Base-by-base conservation (phyloP, 2,113 vertebrate species). In the Clarias batrachus region DNA sequence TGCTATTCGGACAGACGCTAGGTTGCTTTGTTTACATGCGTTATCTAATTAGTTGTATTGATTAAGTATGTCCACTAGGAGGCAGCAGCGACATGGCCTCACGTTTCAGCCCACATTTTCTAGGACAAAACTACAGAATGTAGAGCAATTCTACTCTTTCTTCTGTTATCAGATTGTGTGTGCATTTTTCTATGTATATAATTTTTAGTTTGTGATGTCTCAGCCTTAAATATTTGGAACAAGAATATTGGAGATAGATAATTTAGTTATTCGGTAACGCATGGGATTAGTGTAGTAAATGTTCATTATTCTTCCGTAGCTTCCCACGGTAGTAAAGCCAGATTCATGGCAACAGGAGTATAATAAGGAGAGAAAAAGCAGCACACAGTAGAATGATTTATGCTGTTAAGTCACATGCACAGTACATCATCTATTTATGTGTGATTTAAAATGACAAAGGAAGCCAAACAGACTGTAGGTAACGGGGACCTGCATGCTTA, bases 31-130 rank as follows among this genome's bases (percentile, higher is more conserved):
- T 82, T 41, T 65, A 23, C 37, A 37, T 7, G 16, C 12, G 14
- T 82, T 62, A 52, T 13, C 14, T 66, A 7, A 56, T 60, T 77
- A 19, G 10, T 25, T 80, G 77, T 2, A 80, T 14, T 86, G 41
- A 37, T 71, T 17, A 14, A 27, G 59, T 54, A 68, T 68, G 27
- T 88, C 92, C 94, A 91, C 91, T 78, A 88, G 93, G 81, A 87
- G 93, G 92, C 93, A 94, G 91, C 91, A 90, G 62, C 89, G 2
- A 73, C 19, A n/a, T 37, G 9, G 68, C 62, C 80, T 52, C 2
- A 3, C 37, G 10, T n/a, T 68, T 48, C 37, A 33, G 30, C 25
- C n/a, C 23, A 37, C 41, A 70, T 33, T 65, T 17, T 27, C 13
- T 78, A 17, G n/a, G 52, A 2, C 74, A 57, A 9, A 27, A 56